Conservation (phyloP, 2,797 vertebrate genomes). For the Dendrocincla fuliginosa region DNA sequence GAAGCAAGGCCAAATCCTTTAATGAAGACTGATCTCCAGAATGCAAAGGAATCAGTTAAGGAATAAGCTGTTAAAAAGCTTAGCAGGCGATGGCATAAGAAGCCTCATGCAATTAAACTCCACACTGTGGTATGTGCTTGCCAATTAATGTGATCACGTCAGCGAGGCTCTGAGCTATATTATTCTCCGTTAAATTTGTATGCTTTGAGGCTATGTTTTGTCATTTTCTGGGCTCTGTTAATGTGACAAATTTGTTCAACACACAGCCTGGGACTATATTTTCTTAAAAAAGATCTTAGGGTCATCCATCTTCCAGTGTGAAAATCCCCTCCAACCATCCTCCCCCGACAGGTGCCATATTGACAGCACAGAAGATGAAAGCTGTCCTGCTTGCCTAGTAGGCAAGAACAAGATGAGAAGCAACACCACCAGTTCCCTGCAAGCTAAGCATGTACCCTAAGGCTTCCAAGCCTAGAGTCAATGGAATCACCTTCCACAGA, state of each 20-base stretch:
- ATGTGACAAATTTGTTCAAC: background rate
- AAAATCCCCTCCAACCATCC: background rate
- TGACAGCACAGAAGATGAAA: background rate
- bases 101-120: constrained; percentile 54
- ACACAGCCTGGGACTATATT: background rate
- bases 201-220: constrained; percentile 31
- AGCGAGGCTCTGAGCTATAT: constrained; percentile 34
- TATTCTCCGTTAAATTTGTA: background rate
- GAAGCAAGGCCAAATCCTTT: constrained; percentile 32
- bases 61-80: constrained; percentile 66
- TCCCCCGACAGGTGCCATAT: background rate
- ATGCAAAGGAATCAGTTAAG: constrained; percentile 36
- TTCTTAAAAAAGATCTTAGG: background rate
- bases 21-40: constrained; percentile 11
- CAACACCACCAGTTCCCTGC: background rate
- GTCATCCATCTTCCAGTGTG: background rate
- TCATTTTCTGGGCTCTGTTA: constrained; percentile 19
- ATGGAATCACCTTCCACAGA: background rate
- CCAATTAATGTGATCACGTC: constrained; percentile 60
- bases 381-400: background rate
- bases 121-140: background rate
- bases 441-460: background rate
- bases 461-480: background rate
- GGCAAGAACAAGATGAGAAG: background rate
- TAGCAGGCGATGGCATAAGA: constrained; percentile 34